Percentiles rank a stretch among this genome's conserved stretches.
Evolutionary conservation across 2,797 vertebrate species (phyloP).

Genomic region (Vultur gryphus): DNA sequence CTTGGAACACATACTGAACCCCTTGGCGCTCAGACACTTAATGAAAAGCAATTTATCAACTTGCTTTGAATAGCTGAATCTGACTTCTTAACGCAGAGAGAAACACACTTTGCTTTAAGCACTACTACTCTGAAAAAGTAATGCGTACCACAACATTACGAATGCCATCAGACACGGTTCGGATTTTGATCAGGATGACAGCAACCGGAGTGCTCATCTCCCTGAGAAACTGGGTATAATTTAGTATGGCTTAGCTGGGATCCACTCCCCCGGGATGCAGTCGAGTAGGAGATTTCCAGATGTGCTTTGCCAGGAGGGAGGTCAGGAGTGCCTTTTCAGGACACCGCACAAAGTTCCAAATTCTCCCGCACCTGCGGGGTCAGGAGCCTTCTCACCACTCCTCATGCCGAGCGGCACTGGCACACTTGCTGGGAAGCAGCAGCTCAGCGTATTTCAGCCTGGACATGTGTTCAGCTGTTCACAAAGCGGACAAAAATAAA

Average conservation of each 20-base stretch:
- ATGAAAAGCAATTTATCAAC: constrained; percentile 69
- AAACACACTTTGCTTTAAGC: constrained; percentile 27
- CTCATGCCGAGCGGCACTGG: not conserved
- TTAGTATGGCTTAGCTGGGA: not conserved
- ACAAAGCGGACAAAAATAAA: constrained; percentile 57
- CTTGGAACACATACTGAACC: constrained; percentile 47
- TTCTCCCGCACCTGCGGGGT: not conserved
- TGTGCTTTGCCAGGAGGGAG: not conserved
- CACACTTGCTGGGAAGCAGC: not conserved
- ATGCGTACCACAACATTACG: accelerated
- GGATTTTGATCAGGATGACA: not conserved
- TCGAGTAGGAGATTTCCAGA: not conserved
- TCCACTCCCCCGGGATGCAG: not conserved
- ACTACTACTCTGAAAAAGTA: not conserved
- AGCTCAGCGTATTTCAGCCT: not conserved
- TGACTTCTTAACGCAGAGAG: constrained; percentile 34
- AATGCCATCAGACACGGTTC: not conserved
- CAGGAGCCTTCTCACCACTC: not conserved
- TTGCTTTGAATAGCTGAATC: constrained; percentile 46
- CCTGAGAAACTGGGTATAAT: not conserved
- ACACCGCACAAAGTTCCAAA: not conserved
- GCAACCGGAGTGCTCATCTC: not conserved
- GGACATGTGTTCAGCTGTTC: constrained; percentile 34
- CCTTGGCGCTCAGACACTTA: constrained; percentile 45
- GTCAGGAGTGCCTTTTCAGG: not conserved